Percentiles rank a stretch among this genome's conserved stretches.
phyloP scores from a whole-genome alignment of 1,140 invertebrate genomes.

The Procambarus virginalis region DNA sequence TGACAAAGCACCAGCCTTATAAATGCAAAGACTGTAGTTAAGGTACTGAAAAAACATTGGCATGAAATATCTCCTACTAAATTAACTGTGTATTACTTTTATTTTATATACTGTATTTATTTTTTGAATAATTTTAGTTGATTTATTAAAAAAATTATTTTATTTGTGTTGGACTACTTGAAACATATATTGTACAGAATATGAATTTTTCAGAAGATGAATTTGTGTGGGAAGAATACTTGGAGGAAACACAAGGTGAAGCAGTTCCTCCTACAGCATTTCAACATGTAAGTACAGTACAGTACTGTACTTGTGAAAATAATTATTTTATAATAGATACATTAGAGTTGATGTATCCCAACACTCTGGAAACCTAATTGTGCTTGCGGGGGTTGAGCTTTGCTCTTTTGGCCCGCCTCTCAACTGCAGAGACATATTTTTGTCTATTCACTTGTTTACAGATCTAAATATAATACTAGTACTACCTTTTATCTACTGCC shows the following conservation, averaged over 20 bases:
- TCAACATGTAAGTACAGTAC: slow-evolving; percentile 23
- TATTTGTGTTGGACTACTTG: not conserved
- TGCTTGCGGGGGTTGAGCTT: too few relatives aligned
- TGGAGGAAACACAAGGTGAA: slow-evolving; percentile 48
- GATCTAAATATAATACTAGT: too few relatives aligned
- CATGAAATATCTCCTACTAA: not conserved
- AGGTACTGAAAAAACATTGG: not conserved
- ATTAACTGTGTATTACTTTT: not conserved
- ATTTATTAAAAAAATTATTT: not conserved
- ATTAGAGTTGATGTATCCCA: too few relatives aligned
- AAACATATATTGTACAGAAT: too few relatives aligned
- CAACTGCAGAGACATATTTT: too few relatives aligned
- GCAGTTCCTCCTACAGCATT: slow-evolving; percentile 50
- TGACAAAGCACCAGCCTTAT: too few relatives aligned
- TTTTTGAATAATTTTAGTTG: not conserved
- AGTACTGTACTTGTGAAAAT: not conserved
- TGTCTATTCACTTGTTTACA: too few relatives aligned
- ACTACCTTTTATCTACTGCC: too few relatives aligned
- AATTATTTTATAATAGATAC: not conserved
- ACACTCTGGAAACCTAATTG: too few relatives aligned
- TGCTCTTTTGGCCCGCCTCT: too few relatives aligned
- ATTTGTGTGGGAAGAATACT: slow-evolving; percentile 59
- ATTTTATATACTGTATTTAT: not conserved
- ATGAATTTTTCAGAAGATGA: slow-evolving; percentile 41
- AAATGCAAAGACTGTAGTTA: too few relatives aligned